Evolutionary conservation across 2,888 invertebrate species (phyloP), one percentile per base, ranked within the genome.

Genomic region (Catocala nupta): DNA sequence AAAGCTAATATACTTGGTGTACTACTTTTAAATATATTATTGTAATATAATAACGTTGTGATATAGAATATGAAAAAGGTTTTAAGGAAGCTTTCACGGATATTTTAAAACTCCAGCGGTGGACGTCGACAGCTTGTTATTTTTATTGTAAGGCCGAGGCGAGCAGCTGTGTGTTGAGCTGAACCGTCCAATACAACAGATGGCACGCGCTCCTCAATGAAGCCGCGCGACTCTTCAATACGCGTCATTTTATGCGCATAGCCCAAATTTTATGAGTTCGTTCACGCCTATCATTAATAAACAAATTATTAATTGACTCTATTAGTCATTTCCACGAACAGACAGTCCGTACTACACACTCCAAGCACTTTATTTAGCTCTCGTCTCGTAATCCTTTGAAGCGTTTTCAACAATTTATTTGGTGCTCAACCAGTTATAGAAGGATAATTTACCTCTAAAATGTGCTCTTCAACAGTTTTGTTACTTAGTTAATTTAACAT

Each of bases 251-350:
- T 25, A 25, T 25, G 25, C 25, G 25, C 4, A 25, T 4, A 25
- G 25, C 4, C 25, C 25, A 25, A 60, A 68, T 60, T 73, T 77
- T 73, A 74, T 62, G 77, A 67, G 74, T 63, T 68, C 63, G 68
- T 73, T 68, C 62, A 59, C 63, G 63, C 54, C 13, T 34, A 47
- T 52, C n/a, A 56, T 52, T 51, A 56, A 56, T 39, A 39, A 62
- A 55, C 51, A 43, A 12, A 48, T 54, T 54, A 59, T 54, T 59
- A 54, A 59, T 59, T 59, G 33, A 42, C 33, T 13, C 51, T 36
- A 11, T 11, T 56, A 57, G 42, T 56, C 48, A 52, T 48, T 39
- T 52, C 39, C 44, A n/a, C 42, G 9, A 11, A 56, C 10, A 39
- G 33, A 11, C 10, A 36, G 9, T 47, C 5, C 16, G 16, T 16